Percentiles rank a stretch among this genome's conserved stretches.
Evolutionary conservation across 2,113 vertebrate genomes (phyloP).

Genomic region (Ptychochromis oligacanthus): DNA sequence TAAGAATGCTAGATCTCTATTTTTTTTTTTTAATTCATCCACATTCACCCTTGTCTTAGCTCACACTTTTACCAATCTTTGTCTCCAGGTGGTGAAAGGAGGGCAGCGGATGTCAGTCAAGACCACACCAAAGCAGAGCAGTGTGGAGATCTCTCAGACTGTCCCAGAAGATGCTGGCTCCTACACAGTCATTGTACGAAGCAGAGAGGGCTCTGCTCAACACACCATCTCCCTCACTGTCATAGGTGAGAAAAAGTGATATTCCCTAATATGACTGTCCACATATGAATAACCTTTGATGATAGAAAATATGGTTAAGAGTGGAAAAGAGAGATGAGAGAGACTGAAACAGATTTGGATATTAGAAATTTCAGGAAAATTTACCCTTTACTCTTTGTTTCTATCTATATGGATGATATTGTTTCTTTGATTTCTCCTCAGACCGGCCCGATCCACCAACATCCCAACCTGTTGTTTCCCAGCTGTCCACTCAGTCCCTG

Average conservation of each 20-base stretch:
- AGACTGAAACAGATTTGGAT: background rate
- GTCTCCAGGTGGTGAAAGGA: slow-evolving; percentile 60
- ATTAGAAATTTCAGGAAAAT: fast-evolving
- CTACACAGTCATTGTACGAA: slow-evolving; percentile 75
- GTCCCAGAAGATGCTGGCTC: slow-evolving; percentile 70
- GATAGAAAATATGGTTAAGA: no score
- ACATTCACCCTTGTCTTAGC: background rate
- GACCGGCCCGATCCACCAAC: slow-evolving; percentile 79
- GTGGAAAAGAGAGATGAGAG: no score
- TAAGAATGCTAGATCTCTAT: background rate
- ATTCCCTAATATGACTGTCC: background rate
- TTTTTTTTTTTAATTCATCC: background rate
- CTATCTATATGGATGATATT: no score
- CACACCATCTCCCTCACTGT: slow-evolving; percentile 77
- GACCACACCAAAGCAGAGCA: slow-evolving; percentile 55
- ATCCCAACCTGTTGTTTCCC: slow-evolving; percentile 77
- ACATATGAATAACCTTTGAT: background rate
- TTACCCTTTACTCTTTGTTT: no score
- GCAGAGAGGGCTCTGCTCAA: slow-evolving; percentile 67
- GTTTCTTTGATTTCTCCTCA: slow-evolving; percentile 26
- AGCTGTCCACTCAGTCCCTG: slow-evolving; percentile 72
- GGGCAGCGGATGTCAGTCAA: slow-evolving; percentile 52
- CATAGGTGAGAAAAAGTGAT: slow-evolving; percentile 62
- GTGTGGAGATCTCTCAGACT: slow-evolving; percentile 65
- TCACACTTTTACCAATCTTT: background rate